phyloP scores from a whole-genome alignment of 2,888 invertebrate genomes.

The Synanthedon vespiformis region DNA sequence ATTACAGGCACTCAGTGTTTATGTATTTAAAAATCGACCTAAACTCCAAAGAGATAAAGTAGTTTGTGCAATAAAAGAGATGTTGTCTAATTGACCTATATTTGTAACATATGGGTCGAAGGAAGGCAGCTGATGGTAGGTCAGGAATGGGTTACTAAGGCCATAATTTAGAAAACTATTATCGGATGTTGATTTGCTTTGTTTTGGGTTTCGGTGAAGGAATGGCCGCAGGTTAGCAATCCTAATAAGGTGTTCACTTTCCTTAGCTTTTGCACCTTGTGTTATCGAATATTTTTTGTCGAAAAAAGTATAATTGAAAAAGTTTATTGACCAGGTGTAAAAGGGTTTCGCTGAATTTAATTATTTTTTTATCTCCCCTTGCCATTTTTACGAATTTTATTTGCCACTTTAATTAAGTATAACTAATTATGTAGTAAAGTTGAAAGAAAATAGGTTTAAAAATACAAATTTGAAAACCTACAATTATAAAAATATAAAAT shows the following conservation, averaged over 20 bases:
- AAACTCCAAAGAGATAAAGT: slow-evolving; percentile 10
- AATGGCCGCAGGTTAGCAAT: slow-evolving; percentile 35
- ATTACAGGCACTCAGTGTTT: slow-evolving; percentile 10
- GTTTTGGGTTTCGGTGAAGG: slow-evolving; percentile 29
- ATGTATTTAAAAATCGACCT: slow-evolving; percentile 12
- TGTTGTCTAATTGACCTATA: slow-evolving; percentile 48
- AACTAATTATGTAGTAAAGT: neutral
- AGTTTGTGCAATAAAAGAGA: slow-evolving; percentile 11
- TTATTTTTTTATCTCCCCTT: slow-evolving; percentile 6
- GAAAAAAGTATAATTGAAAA: slow-evolving; percentile 38
- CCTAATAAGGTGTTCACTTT: slow-evolving; percentile 52
- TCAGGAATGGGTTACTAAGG: slow-evolving; percentile 47
- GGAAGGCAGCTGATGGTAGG: slow-evolving; percentile 55
- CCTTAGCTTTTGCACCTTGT: slow-evolving; percentile 60
- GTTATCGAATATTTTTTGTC: slow-evolving; percentile 39
- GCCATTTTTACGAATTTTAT: neutral
- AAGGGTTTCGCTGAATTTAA: slow-evolving; percentile 19
- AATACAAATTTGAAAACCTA: no score
- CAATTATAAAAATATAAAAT: no score
- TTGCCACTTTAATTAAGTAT: neutral
- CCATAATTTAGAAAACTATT: slow-evolving; percentile 52
- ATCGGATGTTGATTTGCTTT: slow-evolving; percentile 53
- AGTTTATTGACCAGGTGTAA: slow-evolving; percentile 38
- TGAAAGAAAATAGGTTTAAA: no score
- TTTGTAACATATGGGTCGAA: slow-evolving; percentile 53